These are phyloP conservation scores for Oreochromis spilurus DNA, from an alignment of 2,113 vertebrate species.

Conservation along the genomic window DNA sequence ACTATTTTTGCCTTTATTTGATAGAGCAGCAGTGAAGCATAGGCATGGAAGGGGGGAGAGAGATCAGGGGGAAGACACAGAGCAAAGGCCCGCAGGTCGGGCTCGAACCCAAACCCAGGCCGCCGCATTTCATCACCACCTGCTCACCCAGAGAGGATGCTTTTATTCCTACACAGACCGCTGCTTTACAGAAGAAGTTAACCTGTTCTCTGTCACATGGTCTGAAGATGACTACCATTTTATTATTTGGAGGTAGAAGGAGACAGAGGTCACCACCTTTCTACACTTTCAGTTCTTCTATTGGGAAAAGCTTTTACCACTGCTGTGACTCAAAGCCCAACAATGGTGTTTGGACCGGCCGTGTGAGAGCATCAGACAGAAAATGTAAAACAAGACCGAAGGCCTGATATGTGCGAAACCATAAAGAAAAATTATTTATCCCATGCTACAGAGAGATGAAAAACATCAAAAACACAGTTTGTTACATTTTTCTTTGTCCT, in stretches of 20 bases:
- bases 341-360: fast-evolving
- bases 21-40: background rate
- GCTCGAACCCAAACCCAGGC: background rate
- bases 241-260: background rate
- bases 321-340: background rate
- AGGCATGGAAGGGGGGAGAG: background rate
- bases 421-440: background rate
- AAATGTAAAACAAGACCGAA: background rate
- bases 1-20: background rate
- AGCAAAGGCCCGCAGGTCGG: background rate
- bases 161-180: background rate
- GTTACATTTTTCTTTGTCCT: background rate
- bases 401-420: background rate
- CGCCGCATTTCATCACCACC: background rate
- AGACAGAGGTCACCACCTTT: background rate
- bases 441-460: background rate
- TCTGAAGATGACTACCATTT: background rate
- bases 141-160: fast-evolving
- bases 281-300: background rate
- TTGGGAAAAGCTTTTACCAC: background rate
- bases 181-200: background rate
- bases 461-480: fast-evolving
- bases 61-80: background rate
- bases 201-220: background rate
- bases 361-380: background rate